Evolutionary conservation across 2,797 vertebrate genomes (phyloP), one percentile per base, ranked within the genome.

Genomic region (Fundulus diaphanus): DNA sequence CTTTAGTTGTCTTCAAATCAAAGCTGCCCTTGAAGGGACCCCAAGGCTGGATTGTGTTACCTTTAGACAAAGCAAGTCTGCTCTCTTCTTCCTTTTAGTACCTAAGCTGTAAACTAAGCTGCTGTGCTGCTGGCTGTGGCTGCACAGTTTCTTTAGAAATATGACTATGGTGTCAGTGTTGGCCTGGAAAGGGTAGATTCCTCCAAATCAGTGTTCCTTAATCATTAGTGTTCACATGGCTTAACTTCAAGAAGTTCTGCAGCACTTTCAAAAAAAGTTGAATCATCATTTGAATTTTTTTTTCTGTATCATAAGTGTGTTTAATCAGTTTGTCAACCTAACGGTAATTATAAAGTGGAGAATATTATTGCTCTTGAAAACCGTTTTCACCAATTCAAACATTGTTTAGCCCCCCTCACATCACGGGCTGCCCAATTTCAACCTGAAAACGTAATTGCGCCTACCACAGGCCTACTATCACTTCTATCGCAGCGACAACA

Each of bases 211-310:
- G 46, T 48, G 15, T 42, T 48, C 42, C 46, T 6, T n/a, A 48
- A 63, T 54, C 27, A 59, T 42, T 61, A 61, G 6, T 22, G 5
- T 27, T 42, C 18, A 35, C 48, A 69, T 22, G 7, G 16, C 49
- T 48, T 74, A 27, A 72, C 27, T 56, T 71, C n/a, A 75, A 52
- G 59, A 49, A 44, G 48, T 15, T 68, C 22, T 75, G 46, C 48
- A 79, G 63, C 57, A 20, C 6, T 31, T 72, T 54, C 54, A 15
- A 18, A 72, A 40, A 66, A 12, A 31, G 24, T 59, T n/a, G 54
- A 71, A 48, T 59, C 68, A 63, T 54, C 29, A 54, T 18, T 20
- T 20, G 52, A 63, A 70, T 31, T 20, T 59, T 29, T 33, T 59
- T 31, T 6, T 33, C 56, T 29, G 18, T 42, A 7, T 11, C 40